These are phyloP conservation scores for Drosophila longiperda DNA, from an alignment of 2,888 invertebrate species.

Conservation along the genomic window DNA sequence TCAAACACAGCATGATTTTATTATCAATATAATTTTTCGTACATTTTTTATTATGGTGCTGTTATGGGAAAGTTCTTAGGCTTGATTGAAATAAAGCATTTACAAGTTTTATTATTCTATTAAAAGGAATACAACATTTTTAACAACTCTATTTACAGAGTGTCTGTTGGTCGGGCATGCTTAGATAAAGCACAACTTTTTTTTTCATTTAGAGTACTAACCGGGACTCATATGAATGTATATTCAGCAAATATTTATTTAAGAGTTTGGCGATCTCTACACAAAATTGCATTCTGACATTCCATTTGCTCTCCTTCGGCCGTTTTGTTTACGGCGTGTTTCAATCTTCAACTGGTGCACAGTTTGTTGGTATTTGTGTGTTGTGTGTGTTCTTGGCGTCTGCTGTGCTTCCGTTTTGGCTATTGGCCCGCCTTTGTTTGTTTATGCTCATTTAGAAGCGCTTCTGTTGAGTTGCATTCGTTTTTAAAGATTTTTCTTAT, in stretches of 20 bases:
- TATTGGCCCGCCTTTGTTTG: conserved; percentile 45
- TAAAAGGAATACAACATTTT: neutral
- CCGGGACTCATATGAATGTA: conserved; percentile 11
- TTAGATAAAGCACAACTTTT: neutral
- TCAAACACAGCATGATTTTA: conserved; percentile 37
- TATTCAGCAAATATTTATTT: conserved; percentile 38
- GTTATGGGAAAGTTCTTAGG: neutral
- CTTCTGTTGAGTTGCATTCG: conserved; percentile 8
- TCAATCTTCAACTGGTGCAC: conserved; percentile 16
- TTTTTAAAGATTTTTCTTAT: conserved; percentile 22
- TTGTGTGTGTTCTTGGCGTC: conserved; percentile 15
- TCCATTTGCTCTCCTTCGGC: conserved; percentile 7
- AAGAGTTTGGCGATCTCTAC: conserved; percentile 17
- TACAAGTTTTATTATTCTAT: neutral
- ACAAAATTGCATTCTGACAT: conserved; percentile 23
- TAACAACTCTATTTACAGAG: neutral
- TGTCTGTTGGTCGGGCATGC: neutral
- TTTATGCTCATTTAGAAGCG: conserved; percentile 44
- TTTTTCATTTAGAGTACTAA: neutral
- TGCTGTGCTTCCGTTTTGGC: conserved; percentile 53
- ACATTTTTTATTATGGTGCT: neutral
- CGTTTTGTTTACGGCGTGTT: conserved; percentile 37
- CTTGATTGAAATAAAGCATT: neutral
- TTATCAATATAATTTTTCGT: neutral
- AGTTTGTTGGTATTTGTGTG: conserved; percentile 8